phyloP scores from a whole-genome alignment of 1,140 invertebrate species.

The Cydia strobilella region DNA sequence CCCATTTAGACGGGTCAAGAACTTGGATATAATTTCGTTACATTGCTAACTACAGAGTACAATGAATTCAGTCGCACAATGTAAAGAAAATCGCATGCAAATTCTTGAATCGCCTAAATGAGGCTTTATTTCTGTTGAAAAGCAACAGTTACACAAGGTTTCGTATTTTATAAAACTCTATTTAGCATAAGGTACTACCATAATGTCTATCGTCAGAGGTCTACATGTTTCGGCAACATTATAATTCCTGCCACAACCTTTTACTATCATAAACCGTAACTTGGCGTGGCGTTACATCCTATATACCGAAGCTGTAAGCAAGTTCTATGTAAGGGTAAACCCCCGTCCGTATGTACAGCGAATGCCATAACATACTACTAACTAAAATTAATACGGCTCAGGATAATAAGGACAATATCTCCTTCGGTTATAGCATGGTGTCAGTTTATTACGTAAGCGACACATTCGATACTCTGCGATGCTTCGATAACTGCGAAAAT shows the following conservation, averaged over 20 bases:
- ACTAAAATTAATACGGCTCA: slow-evolving; percentile 15
- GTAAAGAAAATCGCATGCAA: too few relatives aligned
- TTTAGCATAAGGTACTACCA: background rate
- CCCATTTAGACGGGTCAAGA: too few relatives aligned
- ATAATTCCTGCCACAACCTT: background rate
- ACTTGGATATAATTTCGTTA: too few relatives aligned
- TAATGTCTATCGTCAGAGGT: background rate
- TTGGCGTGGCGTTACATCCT: background rate
- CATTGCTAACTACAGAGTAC: too few relatives aligned
- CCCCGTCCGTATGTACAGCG: background rate
- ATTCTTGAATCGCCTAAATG: too few relatives aligned
- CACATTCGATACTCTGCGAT: background rate
- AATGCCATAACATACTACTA: slow-evolving; percentile 12
- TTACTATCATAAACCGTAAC: background rate
- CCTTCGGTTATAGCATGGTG: background rate
- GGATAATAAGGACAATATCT: slow-evolving; percentile 26
- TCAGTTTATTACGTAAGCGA: background rate
- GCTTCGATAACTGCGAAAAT: background rate
- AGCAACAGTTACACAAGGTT: too few relatives aligned
- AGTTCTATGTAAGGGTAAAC: slow-evolving; percentile 1
- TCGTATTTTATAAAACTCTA: too few relatives aligned
- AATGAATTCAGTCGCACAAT: too few relatives aligned
- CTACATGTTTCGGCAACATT: background rate
- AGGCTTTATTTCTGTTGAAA: too few relatives aligned
- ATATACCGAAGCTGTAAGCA: background rate